Conservation (phyloP, 2,888 invertebrate species). For the Drosophila lacicola region DNA sequence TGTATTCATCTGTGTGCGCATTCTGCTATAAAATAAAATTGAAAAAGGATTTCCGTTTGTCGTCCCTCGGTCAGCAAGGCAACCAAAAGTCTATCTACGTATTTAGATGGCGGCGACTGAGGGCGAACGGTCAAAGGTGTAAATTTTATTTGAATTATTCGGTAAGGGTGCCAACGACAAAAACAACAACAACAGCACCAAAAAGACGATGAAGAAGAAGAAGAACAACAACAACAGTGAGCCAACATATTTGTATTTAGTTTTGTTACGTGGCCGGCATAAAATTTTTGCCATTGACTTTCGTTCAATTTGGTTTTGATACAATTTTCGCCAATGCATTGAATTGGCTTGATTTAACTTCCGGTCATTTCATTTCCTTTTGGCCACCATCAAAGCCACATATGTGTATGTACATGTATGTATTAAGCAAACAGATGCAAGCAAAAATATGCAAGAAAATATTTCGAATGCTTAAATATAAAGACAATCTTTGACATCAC, state of each 20-base stretch:
- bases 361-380: slow-evolving; percentile 80
- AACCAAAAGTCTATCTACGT: slow-evolving; percentile 64
- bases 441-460: slow-evolving; percentile 5
- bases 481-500: background rate
- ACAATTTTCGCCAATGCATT: slow-evolving; percentile 36
- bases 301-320: slow-evolving; percentile 55
- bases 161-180: slow-evolving; percentile 55
- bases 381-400: slow-evolving; percentile 26
- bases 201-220: too few relatives aligned
- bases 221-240: slow-evolving; percentile 2
- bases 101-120: slow-evolving; percentile 34
- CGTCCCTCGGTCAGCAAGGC: slow-evolving; percentile 66
- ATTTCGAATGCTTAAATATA: background rate
- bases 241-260: slow-evolving; percentile 58
- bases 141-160: slow-evolving; percentile 80
- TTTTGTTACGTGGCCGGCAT: slow-evolving; percentile 71
- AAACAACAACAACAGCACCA: slow-evolving; percentile 13
- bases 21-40: slow-evolving; percentile 70
- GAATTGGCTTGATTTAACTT: slow-evolving; percentile 75
- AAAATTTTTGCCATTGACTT: slow-evolving; percentile 46
- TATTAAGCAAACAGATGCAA: background rate
- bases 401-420: background rate
- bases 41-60: slow-evolving; percentile 79
- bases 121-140: slow-evolving; percentile 65
- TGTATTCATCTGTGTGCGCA: slow-evolving; percentile 27